Evolutionary conservation across 2,888 invertebrate genomes (phyloP), one percentile per base, ranked within the genome.

Genomic region (Phoenoteleia sp.): DNA sequence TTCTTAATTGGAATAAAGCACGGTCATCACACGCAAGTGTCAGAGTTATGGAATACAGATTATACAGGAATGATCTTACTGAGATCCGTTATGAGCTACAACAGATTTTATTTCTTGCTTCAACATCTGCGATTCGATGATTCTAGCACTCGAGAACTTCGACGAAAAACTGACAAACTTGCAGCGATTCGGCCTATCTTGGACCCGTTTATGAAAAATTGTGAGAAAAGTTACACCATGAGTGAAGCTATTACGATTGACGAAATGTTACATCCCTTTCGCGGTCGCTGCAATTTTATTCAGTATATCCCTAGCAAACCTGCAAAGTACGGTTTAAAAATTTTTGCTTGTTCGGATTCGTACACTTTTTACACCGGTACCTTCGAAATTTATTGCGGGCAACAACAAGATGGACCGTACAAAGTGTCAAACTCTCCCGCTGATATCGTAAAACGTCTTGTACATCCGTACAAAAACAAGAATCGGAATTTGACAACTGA

Each of bases 261-360:
- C 23, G 88, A 87, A 66, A 86, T 86, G 84, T 60, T 88, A 15
- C 79, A 84, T 49, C 76, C 81, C 17, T 86, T 85, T 69, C 45
- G 84, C 15, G 86, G 87, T 36, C 64, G 84, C 11, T 86, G 86
- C 39, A 62, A 58, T 9, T 87, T 54, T 36, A 52, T 29, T 15
- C 56, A 69, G 23, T 69, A 69, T 29, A 69, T 69, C 23, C 69
- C 69, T 11, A 36, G 15, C 15, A 58, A 58, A 36, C 58, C 58
- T 11, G 27, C 19, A 11, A 33, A 58, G 19, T 58, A 58, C 13
- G 58, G 58, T 27, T 23, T 56, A 21, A 69, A 69, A 42, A 21
- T 75, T 25, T 87, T 77, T 49, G 79, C 83, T 19, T 64, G 80
- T 27, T 75, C 80, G 39, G 77, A 86, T 66, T 42, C 49, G 33